phyloP scores from a whole-genome alignment of 2,888 invertebrate species.

The Drosophila vallismaia region DNA sequence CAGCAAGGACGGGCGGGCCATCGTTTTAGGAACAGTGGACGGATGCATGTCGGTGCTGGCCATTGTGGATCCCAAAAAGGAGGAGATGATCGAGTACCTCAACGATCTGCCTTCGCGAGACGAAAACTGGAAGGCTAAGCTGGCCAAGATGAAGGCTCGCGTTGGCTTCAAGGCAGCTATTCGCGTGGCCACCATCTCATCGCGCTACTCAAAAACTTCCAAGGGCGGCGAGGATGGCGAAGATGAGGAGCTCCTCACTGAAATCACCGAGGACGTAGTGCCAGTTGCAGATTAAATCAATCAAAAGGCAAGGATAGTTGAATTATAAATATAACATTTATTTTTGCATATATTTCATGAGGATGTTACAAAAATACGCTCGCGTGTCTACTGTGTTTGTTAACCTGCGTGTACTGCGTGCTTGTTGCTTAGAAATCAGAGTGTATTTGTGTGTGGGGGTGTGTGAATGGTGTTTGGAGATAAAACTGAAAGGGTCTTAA shows the following conservation, averaged over 20 bases:
- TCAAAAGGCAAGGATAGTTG: conserved; percentile 20
- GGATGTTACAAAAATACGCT: conserved; percentile 67
- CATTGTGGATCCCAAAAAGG: conserved; percentile 89
- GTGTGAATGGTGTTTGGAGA: conserved; percentile 3
- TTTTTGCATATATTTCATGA: conserved; percentile 65
- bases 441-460: conserved; percentile 3
- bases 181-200: conserved; percentile 86
- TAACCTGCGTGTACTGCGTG: conserved; percentile 32
- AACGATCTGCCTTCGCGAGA: conserved; percentile 89
- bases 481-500: conserved; percentile 57
- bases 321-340: conserved; percentile 75
- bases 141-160: conserved; percentile 87
- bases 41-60: conserved; percentile 96
- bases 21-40: conserved; percentile 95
- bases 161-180: conserved; percentile 89
- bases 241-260: conserved; percentile 59
- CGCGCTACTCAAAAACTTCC: conserved; percentile 75
- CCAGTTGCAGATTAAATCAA: conserved; percentile 50
- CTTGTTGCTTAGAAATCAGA: conserved; percentile 20
- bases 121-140: conserved; percentile 88
- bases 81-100: conserved; percentile 87
- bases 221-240: conserved; percentile 60
- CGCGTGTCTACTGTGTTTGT: conserved; percentile 42
- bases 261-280: conserved; percentile 61
- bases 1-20: conserved; percentile 89